Evolutionary conservation across 2,797 vertebrate genomes (phyloP).

Genomic region (Peromyscus melanophrys): DNA sequence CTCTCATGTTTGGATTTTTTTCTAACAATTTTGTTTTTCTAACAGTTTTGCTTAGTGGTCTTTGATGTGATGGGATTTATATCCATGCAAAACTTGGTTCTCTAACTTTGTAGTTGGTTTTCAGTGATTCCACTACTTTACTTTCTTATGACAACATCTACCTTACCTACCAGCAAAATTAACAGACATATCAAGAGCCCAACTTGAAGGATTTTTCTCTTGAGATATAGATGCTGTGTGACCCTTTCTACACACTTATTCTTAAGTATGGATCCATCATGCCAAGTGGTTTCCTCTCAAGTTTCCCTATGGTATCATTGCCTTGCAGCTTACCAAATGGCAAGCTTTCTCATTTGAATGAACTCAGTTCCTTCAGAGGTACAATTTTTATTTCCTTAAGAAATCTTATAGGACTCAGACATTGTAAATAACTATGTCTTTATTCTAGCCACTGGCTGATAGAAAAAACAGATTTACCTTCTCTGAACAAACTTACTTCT

Average conservation of each 20-base stretch:
- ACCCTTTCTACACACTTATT: not conserved
- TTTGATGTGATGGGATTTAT: slow-evolving; percentile 21
- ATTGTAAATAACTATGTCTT: slow-evolving; percentile 41
- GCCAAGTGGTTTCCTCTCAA: not conserved
- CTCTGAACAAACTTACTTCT: slow-evolving; percentile 51
- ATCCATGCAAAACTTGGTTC: not conserved
- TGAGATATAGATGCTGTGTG: not conserved
- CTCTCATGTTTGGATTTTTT: slow-evolving; percentile 11
- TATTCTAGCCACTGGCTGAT: slow-evolving; percentile 34
- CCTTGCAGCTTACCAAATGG: not conserved
- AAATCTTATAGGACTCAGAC: slow-evolving; percentile 9
- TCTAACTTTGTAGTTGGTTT: not conserved
- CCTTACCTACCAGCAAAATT: not conserved
- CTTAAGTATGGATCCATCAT: not conserved
- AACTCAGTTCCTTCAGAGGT: slow-evolving; percentile 10
- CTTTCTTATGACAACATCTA: slow-evolving; percentile 25
- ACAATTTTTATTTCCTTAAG: slow-evolving; percentile 33
- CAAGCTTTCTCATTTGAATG: slow-evolving; percentile 16
- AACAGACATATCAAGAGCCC: not conserved
- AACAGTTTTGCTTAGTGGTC: not conserved
- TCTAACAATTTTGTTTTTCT: not conserved
- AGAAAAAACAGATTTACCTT: not conserved
- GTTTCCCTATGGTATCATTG: not conserved
- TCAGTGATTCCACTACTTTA: not conserved
- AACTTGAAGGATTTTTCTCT: slow-evolving; percentile 24